These are phyloP conservation scores for Pandion haliaetus DNA, from an alignment of 2,113 vertebrate genomes.

Conservation along the genomic window DNA sequence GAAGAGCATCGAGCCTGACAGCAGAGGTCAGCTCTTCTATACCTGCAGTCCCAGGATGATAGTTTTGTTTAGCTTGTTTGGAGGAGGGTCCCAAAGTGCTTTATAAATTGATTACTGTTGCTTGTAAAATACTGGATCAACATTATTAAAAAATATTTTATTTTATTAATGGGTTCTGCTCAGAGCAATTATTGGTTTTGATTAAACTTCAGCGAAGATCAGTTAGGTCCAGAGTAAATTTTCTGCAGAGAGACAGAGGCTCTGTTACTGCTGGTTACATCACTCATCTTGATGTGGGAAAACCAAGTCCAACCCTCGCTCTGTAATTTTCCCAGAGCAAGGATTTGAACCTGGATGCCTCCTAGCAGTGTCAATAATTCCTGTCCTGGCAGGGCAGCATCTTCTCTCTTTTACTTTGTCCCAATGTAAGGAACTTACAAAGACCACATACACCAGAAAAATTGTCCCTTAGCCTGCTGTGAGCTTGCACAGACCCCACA, in stretches of 20 bases:
- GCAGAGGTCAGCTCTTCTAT: background rate
- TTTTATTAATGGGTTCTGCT: background rate
- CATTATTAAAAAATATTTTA: background rate
- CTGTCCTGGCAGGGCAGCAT: background rate
- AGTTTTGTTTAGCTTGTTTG: background rate
- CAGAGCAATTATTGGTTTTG: background rate
- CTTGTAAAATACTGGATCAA: background rate
- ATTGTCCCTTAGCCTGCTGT: background rate
- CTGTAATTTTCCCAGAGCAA: background rate
- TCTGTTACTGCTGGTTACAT: background rate
- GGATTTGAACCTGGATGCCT: background rate
- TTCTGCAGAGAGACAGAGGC: background rate
- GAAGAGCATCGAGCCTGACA: background rate
- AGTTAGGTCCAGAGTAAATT: background rate
- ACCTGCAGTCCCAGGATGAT: background rate
- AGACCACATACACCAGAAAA: background rate
- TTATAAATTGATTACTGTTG: background rate
- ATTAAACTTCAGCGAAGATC: background rate
- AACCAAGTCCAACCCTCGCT: background rate
- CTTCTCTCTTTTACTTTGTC: background rate
- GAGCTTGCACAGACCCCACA: accelerated
- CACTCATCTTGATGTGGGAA: background rate
- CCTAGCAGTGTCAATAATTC: background rate
- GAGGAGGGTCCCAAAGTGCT: background rate
- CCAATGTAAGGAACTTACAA: background rate